These are phyloP conservation scores for Muricea muricata DNA, from an alignment of 92 coral and sea anemone species.

Conservation along the genomic window DNA sequence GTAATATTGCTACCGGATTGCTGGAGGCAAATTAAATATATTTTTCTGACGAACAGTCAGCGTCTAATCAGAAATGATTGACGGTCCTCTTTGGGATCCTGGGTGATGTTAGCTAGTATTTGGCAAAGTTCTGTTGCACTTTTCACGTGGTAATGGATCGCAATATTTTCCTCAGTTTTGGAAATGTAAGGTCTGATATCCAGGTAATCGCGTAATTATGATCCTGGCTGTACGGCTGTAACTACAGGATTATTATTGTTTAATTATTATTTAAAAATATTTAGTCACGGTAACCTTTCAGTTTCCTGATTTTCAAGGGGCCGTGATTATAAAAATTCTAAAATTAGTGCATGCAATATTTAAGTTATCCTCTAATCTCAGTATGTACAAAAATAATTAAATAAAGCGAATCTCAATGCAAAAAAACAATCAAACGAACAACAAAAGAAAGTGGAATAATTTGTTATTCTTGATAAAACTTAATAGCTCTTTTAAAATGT, in stretches of 20 bases:
- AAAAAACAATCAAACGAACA: too few species aligned
- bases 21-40: slow-evolving; percentile 38
- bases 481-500: too few species aligned
- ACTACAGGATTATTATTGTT: slow-evolving; percentile 61
- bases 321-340: too few species aligned
- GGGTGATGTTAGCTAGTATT: neutral
- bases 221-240: slow-evolving; percentile 70
- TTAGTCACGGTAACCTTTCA: too few species aligned
- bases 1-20: slow-evolving; percentile 52
- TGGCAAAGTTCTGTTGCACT: slow-evolving; percentile 51
- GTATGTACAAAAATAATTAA: too few species aligned
- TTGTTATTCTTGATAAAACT: too few species aligned
- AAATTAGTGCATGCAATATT: too few species aligned
- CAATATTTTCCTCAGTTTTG: slow-evolving; percentile 57
- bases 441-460: too few species aligned
- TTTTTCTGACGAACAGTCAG: slow-evolving; percentile 36
- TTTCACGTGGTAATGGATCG: slow-evolving; percentile 68
- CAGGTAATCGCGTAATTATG: slow-evolving; percentile 57
- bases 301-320: too few species aligned
- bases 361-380: too few species aligned
- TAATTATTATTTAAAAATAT: too few species aligned
- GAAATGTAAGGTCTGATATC: slow-evolving; percentile 60
- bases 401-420: too few species aligned
- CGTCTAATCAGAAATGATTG: slow-evolving; percentile 68
- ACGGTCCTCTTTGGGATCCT: slow-evolving; percentile 59